Evolutionary conservation across 2,113 vertebrate genomes (phyloP).

Genomic region (Pyrgilauda ruficollis): DNA sequence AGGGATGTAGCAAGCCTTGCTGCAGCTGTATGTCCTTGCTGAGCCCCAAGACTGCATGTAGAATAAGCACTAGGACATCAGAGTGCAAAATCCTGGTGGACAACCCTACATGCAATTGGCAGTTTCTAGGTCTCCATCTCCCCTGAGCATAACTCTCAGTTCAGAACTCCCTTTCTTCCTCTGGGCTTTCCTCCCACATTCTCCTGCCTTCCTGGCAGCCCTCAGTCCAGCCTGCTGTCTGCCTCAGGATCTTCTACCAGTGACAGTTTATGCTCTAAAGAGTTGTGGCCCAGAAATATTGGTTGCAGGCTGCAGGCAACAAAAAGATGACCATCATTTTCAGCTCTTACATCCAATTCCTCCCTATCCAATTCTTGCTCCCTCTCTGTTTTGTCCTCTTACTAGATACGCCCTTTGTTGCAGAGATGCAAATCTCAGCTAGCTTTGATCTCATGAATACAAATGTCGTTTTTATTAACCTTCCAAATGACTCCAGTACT

Average conservation of each 20-base stretch:
- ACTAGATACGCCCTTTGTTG: not conserved
- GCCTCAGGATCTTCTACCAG: not conserved
- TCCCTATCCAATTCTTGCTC: not conserved
- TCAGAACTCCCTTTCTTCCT: not conserved
- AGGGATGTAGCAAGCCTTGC: not conserved
- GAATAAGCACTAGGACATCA: not conserved
- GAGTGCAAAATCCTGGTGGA: not conserved
- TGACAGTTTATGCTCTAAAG: not conserved
- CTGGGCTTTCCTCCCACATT: not conserved
- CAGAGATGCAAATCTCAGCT: constrained; percentile 36
- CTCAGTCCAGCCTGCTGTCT: not conserved
- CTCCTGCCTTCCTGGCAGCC: not conserved
- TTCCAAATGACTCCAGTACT: not conserved
- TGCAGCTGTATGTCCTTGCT: not conserved
- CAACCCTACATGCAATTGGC: not conserved
- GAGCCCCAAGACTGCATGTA: not conserved
- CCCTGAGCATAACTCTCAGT: not conserved
- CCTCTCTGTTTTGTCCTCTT: not conserved
- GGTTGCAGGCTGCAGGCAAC: not conserved
- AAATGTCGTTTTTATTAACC: constrained; percentile 45
- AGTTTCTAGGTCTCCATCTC: not conserved
- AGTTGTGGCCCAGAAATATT: not conserved
- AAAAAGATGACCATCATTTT: not conserved
- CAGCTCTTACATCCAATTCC: not conserved
- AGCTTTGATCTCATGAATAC: constrained; percentile 53